A percentile compares a stretch with the other conserved stretches of the same genome.
These are phyloP conservation scores for Stylophora pistillata DNA, from an alignment of 64 coral and sea anemone species.

Conservation along the genomic window DNA sequence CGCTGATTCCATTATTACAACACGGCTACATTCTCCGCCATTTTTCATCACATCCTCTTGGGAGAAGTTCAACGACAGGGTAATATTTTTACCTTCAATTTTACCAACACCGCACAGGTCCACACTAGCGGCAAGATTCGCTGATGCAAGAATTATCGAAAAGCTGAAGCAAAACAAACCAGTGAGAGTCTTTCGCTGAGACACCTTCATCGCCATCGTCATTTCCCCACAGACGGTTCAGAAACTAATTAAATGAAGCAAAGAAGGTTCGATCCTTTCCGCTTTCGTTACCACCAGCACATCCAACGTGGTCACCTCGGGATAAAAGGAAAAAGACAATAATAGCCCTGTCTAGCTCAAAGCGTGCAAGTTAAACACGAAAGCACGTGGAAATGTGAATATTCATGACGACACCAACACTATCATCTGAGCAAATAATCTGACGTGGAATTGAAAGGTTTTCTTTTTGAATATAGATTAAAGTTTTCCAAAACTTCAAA, in stretches of 20 bases:
- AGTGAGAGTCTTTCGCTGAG: too few relatives aligned
- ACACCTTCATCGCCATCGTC: background rate
- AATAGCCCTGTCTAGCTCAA: background rate
- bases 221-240: background rate
- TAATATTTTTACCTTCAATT: conserved; percentile 7
- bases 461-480: background rate
- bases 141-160: background rate
- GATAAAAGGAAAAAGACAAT: background rate
- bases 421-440: background rate
- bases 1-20: background rate
- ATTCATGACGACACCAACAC: conserved; percentile 24
- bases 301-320: background rate
- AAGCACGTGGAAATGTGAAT: conserved; percentile 39
- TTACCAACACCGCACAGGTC: conserved; percentile 14
- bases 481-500: background rate
- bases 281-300: background rate
- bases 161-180: conserved; percentile 26
- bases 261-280: background rate
- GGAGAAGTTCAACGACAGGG: conserved; percentile 27
- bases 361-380: background rate
- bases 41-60: background rate
- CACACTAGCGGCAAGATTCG: background rate
- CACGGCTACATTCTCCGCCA: conserved; percentile 14
- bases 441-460: conserved; percentile 8
- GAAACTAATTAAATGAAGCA: background rate